Evolutionary conservation across 2,888 invertebrate genomes (phyloP).

Genomic region (Lepetodrilus schrolli): DNA sequence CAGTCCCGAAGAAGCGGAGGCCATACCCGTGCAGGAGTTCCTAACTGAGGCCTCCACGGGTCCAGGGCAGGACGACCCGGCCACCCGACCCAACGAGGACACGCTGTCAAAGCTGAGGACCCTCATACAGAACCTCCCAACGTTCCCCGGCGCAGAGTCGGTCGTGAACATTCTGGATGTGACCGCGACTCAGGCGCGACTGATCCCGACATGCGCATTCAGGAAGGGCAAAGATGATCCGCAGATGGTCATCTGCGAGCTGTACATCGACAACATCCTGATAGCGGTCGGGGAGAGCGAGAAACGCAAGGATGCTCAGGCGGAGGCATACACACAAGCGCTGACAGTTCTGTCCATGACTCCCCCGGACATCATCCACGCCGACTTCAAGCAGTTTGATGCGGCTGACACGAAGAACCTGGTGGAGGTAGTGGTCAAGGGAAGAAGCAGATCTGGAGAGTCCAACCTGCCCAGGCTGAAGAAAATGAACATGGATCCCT

Average conservation of each 20-base stretch:
- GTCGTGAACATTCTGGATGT: constrained; percentile 51
- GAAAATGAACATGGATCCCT: constrained; percentile 36
- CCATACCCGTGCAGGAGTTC: constrained; percentile 25
- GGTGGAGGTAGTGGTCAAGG: constrained; percentile 56
- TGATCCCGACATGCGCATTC: constrained; percentile 53
- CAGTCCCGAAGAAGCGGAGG: neutral
- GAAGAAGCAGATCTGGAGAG: constrained; percentile 43
- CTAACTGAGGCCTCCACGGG: neutral
- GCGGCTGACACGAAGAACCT: constrained; percentile 47
- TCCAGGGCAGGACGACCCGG: neutral
- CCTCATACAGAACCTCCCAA: constrained; percentile 44
- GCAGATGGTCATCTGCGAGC: constrained; percentile 42
- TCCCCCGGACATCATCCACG: constrained; percentile 43
- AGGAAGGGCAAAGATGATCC: constrained; percentile 26
- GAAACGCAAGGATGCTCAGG: constrained; percentile 46
- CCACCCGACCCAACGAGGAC: constrained; percentile 3
- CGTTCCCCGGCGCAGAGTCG: constrained; percentile 40
- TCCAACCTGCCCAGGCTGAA: constrained; percentile 55
- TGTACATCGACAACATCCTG: constrained; percentile 57
- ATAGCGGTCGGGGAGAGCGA: constrained; percentile 49
- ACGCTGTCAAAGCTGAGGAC: constrained; percentile 42
- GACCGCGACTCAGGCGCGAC: constrained; percentile 45
- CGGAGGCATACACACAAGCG: constrained; percentile 45
- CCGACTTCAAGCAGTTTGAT: constrained; percentile 48
- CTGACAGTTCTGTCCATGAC: constrained; percentile 49